Conservation (phyloP, 2,888 invertebrate species). For the Rotaria macrura region DNA sequence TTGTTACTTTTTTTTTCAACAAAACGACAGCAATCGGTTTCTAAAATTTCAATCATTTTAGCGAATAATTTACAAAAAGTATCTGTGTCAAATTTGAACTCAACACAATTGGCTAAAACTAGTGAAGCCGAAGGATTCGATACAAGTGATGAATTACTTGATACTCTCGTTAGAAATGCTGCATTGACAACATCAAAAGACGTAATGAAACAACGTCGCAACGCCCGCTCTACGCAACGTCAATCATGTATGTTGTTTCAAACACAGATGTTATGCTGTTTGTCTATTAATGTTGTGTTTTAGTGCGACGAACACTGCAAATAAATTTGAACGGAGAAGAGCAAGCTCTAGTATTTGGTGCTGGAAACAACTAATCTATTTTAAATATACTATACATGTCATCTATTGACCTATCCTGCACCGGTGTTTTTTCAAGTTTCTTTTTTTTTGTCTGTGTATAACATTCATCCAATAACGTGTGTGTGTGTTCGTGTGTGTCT, state of each 20-base stretch:
- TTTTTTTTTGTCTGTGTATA: background rate
- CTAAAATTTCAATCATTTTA: background rate
- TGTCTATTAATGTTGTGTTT: background rate
- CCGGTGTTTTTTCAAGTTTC: background rate
- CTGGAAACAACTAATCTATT: background rate
- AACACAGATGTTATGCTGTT: background rate
- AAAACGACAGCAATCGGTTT: background rate
- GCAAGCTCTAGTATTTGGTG: background rate
- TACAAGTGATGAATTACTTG: slow-evolving; percentile 6
- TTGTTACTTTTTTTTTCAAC: too few relatives aligned
- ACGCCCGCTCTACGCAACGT: background rate
- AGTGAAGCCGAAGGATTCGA: background rate
- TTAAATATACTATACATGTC: background rate
- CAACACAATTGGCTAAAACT: background rate
- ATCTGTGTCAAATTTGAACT: background rate
- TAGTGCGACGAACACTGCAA: slow-evolving; percentile 14
- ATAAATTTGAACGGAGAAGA: background rate
- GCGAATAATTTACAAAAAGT: background rate
- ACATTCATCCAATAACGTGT: background rate
- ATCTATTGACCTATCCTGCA: background rate
- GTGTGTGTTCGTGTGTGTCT: background rate
- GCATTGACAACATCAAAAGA: background rate
- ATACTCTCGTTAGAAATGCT: slow-evolving; percentile 4
- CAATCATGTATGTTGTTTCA: background rate
- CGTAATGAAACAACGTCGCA: background rate